Evolutionary conservation across 2,888 invertebrate genomes (phyloP), one percentile per base, ranked within the genome.

Genomic region (Plebejus anna): DNA sequence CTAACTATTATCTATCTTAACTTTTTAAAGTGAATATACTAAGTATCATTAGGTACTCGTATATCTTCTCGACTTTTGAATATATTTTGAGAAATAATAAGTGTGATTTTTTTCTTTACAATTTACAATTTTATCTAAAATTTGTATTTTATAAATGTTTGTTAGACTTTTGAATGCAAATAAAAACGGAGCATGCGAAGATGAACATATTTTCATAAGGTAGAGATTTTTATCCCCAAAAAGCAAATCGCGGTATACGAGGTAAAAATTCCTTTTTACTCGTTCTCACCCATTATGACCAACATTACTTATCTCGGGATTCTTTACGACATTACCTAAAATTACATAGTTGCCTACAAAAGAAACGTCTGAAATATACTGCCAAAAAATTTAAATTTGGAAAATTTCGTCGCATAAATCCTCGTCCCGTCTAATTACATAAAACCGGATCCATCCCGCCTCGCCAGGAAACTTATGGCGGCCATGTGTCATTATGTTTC

Each of bases 401-500:
- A 87, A 87, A 88, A 90, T 90, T 88, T 86, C 86, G 83, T 86
- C 81, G 84, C 89, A 91, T 93, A 92, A 93, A 92, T 92, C 92
- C 90, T 88, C 83, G 80, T 84, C 79, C 84, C 88, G 89, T 92
- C 92, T 92, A 93, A 93, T 92, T 92, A 92, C 89, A 87, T 83
- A 86, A 88, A 89, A 89, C 87, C 89, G 86, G 87, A 86, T 84
- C 86, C 86, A 85, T 87, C 84, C 86, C 86, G 86, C 87, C 86
- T 87, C 88, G 78, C 78, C 78, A 81, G 86, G 82, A 89, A 88
- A 90, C 90, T 91, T 91, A 91, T 90, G 88, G 89, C 88, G 84
- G 90, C 86, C 88, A 90, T 92, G 88, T 86, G 87, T 92, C 91
- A 92, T 88, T 84, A 87, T 85, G 88, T 89, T 91, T 90, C 90